Conservation (phyloP, 2,797 vertebrate genomes). For the Megaceryle alcyon region DNA sequence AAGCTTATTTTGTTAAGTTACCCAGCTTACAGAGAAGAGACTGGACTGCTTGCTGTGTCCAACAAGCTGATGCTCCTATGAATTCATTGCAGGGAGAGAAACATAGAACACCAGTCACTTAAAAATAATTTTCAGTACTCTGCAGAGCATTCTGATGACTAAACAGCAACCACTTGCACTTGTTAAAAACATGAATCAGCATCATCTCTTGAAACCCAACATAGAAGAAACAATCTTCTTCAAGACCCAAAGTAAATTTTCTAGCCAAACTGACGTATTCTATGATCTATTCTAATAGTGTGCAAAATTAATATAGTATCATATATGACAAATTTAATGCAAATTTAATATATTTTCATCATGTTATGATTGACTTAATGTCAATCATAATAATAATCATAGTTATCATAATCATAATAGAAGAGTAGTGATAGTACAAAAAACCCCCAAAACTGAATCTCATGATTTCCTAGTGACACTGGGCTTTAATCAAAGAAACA, state of each 20-base stretch:
- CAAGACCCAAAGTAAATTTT: background rate
- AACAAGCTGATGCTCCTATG: background rate
- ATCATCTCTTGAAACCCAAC: background rate
- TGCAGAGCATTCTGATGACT: background rate
- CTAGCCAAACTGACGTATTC: background rate
- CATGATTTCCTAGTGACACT: background rate
- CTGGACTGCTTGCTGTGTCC: background rate
- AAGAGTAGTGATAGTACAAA: background rate
- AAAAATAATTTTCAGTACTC: background rate
- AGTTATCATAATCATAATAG: background rate
- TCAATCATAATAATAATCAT: background rate
- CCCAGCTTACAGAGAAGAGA: background rate
- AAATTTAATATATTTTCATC: background rate
- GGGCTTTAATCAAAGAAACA: background rate
- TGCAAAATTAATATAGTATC: background rate
- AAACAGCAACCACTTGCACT: background rate
- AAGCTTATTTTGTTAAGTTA: background rate
- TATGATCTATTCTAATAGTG: background rate
- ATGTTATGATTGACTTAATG: background rate
- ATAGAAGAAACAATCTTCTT: background rate
- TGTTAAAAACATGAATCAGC: background rate
- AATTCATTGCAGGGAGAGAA: background rate
- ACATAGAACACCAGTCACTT: background rate
- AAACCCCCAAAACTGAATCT: background rate
- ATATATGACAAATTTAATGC: background rate